Conservation (phyloP, 2,797 vertebrate species). For the Bovichtus diacanthus region DNA sequence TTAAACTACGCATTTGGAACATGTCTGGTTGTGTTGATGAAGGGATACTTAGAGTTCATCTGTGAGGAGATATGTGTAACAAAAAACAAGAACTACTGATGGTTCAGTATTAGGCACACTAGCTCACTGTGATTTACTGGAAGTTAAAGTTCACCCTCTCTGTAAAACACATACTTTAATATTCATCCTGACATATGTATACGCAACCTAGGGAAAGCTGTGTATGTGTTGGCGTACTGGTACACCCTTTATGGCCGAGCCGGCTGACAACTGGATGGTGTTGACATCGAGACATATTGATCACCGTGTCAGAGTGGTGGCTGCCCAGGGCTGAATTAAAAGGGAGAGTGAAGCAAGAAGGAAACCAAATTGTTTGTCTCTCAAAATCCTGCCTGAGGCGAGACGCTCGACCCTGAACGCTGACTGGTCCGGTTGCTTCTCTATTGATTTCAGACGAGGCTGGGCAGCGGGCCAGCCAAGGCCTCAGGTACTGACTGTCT, state of each 20-base stretch:
- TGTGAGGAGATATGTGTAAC: not conserved
- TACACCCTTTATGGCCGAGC: not conserved
- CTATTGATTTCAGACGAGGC: constrained; percentile 73
- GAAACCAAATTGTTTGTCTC: constrained; percentile 55
- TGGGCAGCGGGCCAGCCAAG: constrained; percentile 50
- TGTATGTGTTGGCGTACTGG: not conserved
- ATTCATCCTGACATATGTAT: not conserved
- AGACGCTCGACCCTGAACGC: constrained; percentile 61
- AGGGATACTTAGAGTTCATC: not conserved
- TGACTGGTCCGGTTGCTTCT: constrained; percentile 77
- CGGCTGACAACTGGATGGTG: constrained; percentile 46
- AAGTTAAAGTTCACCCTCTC: too few species aligned
- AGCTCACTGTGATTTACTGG: too few species aligned
- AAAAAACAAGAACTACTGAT: too few species aligned
- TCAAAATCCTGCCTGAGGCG: constrained; percentile 62
- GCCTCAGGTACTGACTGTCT: constrained; percentile 75
- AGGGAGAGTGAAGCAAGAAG: constrained; percentile 45
- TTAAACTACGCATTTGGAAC: not conserved
- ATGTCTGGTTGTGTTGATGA: not conserved
- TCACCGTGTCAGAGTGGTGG: constrained; percentile 47
- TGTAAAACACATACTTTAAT: not conserved
- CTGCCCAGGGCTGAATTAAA: constrained; percentile 53
- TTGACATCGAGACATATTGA: constrained; percentile 81
- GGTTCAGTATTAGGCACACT: too few species aligned
- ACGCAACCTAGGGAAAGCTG: not conserved